Percentiles rank a stretch among this genome's conserved stretches.
phyloP scores from a whole-genome alignment of 2,113 vertebrate genomes.

The Excalfactoria chinensis region DNA sequence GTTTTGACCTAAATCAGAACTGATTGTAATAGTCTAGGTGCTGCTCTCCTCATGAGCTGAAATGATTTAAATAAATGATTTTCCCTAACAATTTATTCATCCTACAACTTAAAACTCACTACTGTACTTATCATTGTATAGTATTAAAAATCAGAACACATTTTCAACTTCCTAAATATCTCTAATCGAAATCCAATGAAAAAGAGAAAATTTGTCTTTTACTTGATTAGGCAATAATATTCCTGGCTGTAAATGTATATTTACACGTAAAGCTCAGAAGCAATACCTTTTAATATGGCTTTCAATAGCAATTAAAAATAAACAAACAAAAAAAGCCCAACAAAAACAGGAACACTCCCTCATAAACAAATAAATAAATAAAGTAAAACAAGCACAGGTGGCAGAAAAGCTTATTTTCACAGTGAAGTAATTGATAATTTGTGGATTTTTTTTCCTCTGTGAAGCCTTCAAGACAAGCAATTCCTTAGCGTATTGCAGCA shows the following conservation, averaged over 20 bases:
- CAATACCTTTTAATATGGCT: not conserved
- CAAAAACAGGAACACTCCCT: not conserved
- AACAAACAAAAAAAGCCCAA: not conserved
- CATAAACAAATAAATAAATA: not conserved
- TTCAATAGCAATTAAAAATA: not conserved
- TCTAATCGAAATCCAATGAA: not conserved
- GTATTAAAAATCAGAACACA: not conserved
- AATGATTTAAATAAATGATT: not conserved
- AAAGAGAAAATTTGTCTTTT: not conserved
- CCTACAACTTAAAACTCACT: slow-evolving; percentile 13
- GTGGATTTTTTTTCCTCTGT: not conserved
- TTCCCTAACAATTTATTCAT: not conserved
- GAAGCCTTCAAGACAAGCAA: slow-evolving; percentile 53
- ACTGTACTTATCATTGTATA: not conserved
- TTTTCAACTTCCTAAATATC: not conserved
- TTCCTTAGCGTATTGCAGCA: slow-evolving; percentile 57
- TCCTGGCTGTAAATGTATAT: not conserved
- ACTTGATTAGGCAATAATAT: not conserved
- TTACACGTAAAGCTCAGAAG: not conserved
- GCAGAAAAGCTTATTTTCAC: slow-evolving; percentile 8
- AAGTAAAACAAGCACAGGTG: slow-evolving; percentile 15
- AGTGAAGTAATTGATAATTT: slow-evolving; percentile 67
- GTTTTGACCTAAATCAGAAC: not conserved
- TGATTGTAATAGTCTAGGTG: not conserved
- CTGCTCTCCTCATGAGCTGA: not conserved